phyloP scores from a whole-genome alignment of 2,888 invertebrate genomes.

The Sericinus montela region DNA sequence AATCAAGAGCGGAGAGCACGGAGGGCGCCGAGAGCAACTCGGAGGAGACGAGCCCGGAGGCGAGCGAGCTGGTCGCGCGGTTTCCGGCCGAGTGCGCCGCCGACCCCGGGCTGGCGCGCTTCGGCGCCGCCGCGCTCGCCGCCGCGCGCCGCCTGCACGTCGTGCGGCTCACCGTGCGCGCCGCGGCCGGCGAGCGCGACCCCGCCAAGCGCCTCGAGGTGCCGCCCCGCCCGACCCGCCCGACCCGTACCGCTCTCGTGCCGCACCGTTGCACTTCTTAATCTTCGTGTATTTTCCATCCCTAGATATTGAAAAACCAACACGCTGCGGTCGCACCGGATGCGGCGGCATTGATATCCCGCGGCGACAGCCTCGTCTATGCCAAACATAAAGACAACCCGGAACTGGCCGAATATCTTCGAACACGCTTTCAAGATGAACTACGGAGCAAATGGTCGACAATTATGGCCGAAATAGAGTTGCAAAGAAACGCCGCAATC shows the following conservation, averaged over 20 bases:
- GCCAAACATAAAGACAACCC: conserved; percentile 80
- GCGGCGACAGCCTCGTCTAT: conserved; percentile 87
- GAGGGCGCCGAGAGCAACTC: conserved; percentile 21
- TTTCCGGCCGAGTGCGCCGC: conserved; percentile 30
- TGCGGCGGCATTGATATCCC: conserved; percentile 87
- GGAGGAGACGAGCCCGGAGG: neutral
- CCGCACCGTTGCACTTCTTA: too few relatives aligned
- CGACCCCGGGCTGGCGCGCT: conserved; percentile 36
- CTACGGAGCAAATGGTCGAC: conserved; percentile 82
- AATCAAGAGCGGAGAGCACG: conserved; percentile 2
- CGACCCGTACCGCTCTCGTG: too few relatives aligned
- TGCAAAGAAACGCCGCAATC: conserved; percentile 69
- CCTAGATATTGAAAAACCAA: conserved; percentile 81
- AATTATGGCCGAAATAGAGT: conserved; percentile 81
- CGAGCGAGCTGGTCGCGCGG: conserved; percentile 24
- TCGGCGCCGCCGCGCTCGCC: conserved; percentile 42
- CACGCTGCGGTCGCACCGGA: conserved; percentile 84
- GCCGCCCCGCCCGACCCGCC: too few relatives aligned
- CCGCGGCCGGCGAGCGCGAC: conserved; percentile 79
- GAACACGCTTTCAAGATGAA: conserved; percentile 77
- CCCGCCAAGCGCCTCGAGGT: conserved; percentile 82
- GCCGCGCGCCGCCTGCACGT: conserved; percentile 79
- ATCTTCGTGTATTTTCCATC: neutral
- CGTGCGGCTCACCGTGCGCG: conserved; percentile 79
- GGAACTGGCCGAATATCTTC: conserved; percentile 77